These are phyloP conservation scores for Channa argus DNA, from an alignment of 2,113 vertebrate species.

Conservation along the genomic window DNA sequence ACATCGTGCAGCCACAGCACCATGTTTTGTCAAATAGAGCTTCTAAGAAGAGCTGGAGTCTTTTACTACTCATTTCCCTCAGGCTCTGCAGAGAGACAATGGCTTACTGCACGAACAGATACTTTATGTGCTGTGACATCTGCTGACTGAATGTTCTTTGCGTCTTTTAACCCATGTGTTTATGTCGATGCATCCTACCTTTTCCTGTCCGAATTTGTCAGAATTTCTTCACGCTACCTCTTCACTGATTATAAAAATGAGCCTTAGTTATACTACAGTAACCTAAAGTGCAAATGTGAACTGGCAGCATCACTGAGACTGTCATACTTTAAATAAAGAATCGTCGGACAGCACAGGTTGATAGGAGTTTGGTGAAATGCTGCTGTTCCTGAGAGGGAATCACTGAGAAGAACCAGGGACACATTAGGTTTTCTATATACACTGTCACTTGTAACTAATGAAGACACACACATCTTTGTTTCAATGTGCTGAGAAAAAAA, in stretches of 20 bases:
- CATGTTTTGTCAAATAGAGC: conserved; percentile 6
- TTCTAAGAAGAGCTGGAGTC: background rate
- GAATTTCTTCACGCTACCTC: background rate
- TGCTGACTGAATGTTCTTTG: conserved; percentile 39
- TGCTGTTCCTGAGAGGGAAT: conserved; percentile 2
- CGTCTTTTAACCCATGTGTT: conserved; percentile 15
- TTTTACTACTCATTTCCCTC: conserved; percentile 1
- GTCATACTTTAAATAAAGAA: conserved; percentile 3
- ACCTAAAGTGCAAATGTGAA: conserved; percentile 42
- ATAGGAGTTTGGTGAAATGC: background rate
- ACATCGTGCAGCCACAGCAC: background rate
- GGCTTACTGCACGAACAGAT: conserved; percentile 27
- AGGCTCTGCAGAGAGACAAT: conserved; percentile 5
- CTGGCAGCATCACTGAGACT: conserved; percentile 9
- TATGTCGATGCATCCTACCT: conserved; percentile 12
- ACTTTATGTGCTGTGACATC: conserved; percentile 38
- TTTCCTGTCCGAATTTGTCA: conserved; percentile 9
- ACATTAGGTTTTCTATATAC: background rate
- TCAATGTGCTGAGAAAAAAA: conserved; percentile 12
- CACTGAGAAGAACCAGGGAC: background rate
- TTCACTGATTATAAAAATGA: conserved; percentile 28
- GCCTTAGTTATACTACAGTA: conserved; percentile 1
- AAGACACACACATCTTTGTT: background rate
- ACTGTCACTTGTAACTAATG: background rate
- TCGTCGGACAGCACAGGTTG: background rate